Evolutionary conservation across 2,888 invertebrate species (phyloP).

Genomic region (Philopedon plagiatum): DNA sequence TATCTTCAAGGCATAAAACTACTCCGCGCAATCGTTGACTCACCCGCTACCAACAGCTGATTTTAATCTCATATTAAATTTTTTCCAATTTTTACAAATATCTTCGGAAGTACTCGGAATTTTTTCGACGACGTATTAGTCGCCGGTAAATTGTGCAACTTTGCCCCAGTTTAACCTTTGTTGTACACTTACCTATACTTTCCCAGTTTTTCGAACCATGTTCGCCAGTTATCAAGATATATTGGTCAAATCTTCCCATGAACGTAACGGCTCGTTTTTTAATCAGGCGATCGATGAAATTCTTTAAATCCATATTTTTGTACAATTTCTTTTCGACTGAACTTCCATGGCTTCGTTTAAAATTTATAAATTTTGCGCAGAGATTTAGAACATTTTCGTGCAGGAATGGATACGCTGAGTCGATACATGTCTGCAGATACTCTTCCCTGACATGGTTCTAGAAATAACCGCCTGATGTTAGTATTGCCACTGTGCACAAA

Average conservation of each 20-base stretch:
- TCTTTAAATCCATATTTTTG: conserved; percentile 66
- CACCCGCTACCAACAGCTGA: too few relatives aligned
- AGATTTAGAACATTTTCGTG: conserved; percentile 77
- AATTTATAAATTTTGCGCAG: conserved; percentile 76
- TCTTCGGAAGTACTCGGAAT: too few relatives aligned
- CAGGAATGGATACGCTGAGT: conserved; percentile 78
- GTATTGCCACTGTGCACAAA: too few relatives aligned
- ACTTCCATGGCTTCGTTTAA: conserved; percentile 69
- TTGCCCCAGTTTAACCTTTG: not conserved
- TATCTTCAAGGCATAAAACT: too few relatives aligned
- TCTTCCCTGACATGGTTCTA: conserved; percentile 43
- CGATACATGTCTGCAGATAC: conserved; percentile 67
- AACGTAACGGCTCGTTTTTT: conserved; percentile 72
- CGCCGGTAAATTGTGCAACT: not conserved
- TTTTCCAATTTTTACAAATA: too few relatives aligned
- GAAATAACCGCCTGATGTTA: not conserved
- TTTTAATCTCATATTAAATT: too few relatives aligned
- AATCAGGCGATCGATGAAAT: conserved; percentile 71
- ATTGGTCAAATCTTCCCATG: conserved; percentile 58
- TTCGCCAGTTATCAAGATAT: conserved; percentile 63
- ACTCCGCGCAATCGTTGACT: too few relatives aligned
- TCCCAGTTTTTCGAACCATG: conserved; percentile 71
- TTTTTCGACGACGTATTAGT: too few relatives aligned
- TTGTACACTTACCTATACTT: conserved; percentile 59
- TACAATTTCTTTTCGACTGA: conserved; percentile 56